Evolutionary conservation across 1,140 invertebrate genomes (phyloP).

Genomic region (Pseudomyrmex concolor): DNA sequence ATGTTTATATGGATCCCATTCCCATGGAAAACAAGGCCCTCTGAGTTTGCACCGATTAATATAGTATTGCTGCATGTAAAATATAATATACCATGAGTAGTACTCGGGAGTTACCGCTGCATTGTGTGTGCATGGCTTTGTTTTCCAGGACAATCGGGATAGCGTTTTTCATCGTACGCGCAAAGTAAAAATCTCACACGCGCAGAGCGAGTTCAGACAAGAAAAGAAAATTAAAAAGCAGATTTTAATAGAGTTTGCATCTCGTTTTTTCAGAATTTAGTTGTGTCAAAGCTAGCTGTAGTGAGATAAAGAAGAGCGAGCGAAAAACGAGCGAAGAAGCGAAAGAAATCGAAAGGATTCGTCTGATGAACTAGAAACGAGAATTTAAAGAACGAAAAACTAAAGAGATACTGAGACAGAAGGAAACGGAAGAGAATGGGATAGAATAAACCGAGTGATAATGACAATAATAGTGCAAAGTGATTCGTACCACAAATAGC

Average conservation of each 20-base stretch:
- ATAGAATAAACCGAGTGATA: constrained; percentile 69
- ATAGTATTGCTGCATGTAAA: neutral
- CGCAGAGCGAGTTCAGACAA: constrained; percentile 49
- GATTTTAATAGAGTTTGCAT: constrained; percentile 69
- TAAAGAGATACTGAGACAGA: constrained; percentile 4
- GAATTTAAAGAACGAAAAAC: constrained; percentile 23
- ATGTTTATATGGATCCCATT: neutral
- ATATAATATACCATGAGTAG: neutral
- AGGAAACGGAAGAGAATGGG: constrained; percentile 22
- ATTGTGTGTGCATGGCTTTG: neutral
- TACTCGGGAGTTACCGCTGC: neutral
- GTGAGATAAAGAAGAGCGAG: neutral
- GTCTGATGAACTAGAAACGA: neutral
- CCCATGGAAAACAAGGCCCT: neutral
- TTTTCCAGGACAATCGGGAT: neutral
- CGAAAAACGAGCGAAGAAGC: neutral
- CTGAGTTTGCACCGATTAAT: neutral
- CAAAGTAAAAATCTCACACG: constrained; percentile 46
- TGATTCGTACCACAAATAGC: constrained; percentile 71
- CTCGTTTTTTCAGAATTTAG: constrained; percentile 72
- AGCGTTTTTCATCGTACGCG: neutral
- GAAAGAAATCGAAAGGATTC: neutral
- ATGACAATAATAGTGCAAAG: constrained; percentile 81
- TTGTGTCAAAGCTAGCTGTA: constrained; percentile 72
- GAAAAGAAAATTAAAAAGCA: constrained; percentile 49